A percentile compares a stretch with the other conserved stretches of the same genome.
These are phyloP conservation scores for Phalacrocorax carbo DNA, from an alignment of 2,113 vertebrate genomes.

Conservation along the genomic window DNA sequence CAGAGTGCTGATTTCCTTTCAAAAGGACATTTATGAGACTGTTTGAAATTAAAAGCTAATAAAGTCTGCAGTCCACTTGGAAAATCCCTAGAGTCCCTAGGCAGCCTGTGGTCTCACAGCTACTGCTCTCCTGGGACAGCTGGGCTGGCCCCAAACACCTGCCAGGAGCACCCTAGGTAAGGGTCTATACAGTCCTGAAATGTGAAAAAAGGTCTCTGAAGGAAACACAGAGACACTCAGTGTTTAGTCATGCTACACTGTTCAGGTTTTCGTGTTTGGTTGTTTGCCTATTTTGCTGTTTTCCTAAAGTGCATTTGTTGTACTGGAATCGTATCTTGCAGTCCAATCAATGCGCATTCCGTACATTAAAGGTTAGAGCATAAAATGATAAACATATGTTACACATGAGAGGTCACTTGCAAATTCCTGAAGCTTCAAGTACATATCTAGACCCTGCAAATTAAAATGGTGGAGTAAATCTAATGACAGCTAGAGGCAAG, in stretches of 20 bases:
- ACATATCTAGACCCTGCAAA: neutral
- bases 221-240: neutral
- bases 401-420: neutral
- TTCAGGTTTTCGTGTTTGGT: neutral
- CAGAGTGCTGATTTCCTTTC: conserved; percentile 11
- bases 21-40: conserved; percentile 33
- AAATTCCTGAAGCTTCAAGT: neutral
- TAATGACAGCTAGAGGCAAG: neutral
- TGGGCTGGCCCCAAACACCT: neutral
- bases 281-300: neutral
- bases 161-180: neutral
- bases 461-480: neutral
- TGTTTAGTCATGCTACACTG: neutral
- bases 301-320: neutral
- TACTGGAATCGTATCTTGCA: neutral
- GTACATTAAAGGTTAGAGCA: neutral
- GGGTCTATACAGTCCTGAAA: neutral
- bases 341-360: neutral
- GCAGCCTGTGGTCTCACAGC: neutral
- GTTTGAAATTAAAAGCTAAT: conserved; percentile 51
- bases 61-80: neutral
- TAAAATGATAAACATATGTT: neutral
- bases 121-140: neutral
- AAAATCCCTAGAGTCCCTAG: neutral
- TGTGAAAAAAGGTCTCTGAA: neutral